phyloP scores from a whole-genome alignment of 2,113 vertebrate genomes.

The Sterrhoptilus dennistouni region DNA sequence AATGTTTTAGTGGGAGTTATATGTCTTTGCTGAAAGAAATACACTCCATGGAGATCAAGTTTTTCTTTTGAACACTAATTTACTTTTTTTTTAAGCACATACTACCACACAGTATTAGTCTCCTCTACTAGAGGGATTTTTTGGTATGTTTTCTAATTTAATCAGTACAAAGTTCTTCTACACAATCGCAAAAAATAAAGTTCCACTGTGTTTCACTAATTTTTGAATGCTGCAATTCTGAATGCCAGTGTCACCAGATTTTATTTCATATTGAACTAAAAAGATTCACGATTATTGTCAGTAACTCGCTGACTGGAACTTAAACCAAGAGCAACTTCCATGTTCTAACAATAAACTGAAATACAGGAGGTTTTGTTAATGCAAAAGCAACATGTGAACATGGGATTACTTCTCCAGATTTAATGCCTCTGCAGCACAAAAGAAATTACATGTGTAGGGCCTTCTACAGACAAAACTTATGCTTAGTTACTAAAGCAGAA shows the following conservation, averaged over 20 bases:
- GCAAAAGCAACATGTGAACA: background rate
- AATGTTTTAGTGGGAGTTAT: background rate
- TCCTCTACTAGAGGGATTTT: background rate
- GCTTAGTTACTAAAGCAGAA: background rate
- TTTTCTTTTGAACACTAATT: constrained; percentile 13
- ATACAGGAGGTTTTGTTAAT: background rate
- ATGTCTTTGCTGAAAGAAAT: background rate
- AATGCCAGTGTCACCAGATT: background rate
- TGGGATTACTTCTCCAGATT: background rate
- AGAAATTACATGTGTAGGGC: background rate
- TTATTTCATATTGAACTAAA: background rate
- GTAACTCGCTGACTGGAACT: background rate
- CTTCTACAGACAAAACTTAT: background rate
- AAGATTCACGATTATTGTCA: background rate
- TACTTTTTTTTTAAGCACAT: background rate
- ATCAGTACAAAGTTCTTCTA: background rate
- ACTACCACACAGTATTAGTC: background rate
- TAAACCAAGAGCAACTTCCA: background rate
- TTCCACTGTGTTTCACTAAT: background rate
- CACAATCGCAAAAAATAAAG: background rate
- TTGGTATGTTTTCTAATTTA: background rate
- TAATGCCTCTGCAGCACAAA: rapidly evolving
- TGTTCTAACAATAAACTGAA: background rate
- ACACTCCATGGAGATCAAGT: background rate
- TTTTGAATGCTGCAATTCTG: background rate